phyloP scores from a whole-genome alignment of 64 coral and sea anemone genomes.

The Dendrophyllia cribrosa region DNA sequence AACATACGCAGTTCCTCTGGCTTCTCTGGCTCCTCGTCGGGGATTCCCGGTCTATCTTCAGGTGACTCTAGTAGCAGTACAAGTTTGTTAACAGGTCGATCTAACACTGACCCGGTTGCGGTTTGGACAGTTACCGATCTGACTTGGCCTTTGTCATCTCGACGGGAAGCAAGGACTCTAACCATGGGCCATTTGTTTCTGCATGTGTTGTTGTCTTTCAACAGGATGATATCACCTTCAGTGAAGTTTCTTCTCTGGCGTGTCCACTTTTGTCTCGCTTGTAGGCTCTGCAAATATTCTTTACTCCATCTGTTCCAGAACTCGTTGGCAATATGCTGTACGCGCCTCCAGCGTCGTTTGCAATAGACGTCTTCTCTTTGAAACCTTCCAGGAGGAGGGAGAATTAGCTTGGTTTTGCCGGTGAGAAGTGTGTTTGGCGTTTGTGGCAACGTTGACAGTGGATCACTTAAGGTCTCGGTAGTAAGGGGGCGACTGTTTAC shows the following conservation, averaged over 20 bases:
- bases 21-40: too few species aligned
- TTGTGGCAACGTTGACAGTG: conserved; percentile 30
- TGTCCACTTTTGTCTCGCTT: too few species aligned
- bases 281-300: conserved; percentile 37
- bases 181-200: too few species aligned
- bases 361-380: background rate
- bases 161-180: too few species aligned
- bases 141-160: too few species aligned
- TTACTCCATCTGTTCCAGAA: conserved; percentile 21
- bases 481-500: conserved; percentile 7
- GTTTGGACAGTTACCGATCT: too few species aligned
- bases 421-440: conserved; percentile 17
- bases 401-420: background rate
- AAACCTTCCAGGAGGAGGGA: conserved; percentile 14
- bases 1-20: too few species aligned
- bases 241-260: too few species aligned
- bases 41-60: too few species aligned
- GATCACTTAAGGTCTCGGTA: conserved; percentile 5
- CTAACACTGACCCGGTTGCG: background rate
- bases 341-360: background rate
- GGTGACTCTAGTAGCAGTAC: conserved; percentile 34
- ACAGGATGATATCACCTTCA: too few species aligned
- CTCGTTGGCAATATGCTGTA: conserved; percentile 33
- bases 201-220: too few species aligned
- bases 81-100: too few species aligned